phyloP scores from a whole-genome alignment of 2,797 vertebrate genomes.

The Cyprinodon diabolis region DNA sequence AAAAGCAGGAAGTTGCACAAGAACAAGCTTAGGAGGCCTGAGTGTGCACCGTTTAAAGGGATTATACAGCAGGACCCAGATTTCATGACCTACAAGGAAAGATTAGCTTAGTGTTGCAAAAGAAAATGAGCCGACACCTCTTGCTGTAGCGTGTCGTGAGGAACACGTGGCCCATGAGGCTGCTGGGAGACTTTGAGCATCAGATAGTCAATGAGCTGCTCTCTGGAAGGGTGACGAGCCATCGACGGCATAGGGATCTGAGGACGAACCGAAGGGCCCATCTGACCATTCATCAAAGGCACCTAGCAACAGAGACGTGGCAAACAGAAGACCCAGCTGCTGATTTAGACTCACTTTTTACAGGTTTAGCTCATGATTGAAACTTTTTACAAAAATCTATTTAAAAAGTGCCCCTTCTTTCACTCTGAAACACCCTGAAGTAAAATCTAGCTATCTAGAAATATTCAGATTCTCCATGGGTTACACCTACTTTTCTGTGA shows the following conservation, averaged over 20 bases:
- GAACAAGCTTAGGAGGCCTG: too few species aligned
- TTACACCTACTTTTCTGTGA: conserved; percentile 87
- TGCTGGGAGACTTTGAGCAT: conserved; percentile 96
- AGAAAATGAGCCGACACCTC: conserved; percentile 78
- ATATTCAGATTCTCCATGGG: neutral
- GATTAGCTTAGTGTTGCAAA: neutral
- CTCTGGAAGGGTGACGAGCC: conserved; percentile 93
- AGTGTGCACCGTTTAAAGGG: too few species aligned
- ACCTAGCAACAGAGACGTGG: conserved; percentile 75
- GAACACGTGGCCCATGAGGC: conserved; percentile 82
- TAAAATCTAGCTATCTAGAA: neutral
- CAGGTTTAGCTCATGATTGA: neutral
- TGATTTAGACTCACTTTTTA: neutral
- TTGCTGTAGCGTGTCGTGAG: conserved; percentile 86
- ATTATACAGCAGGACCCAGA: too few species aligned
- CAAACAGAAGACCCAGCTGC: neutral
- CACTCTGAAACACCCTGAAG: too few species aligned
- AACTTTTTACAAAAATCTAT: neutral
- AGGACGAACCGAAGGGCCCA: conserved; percentile 86
- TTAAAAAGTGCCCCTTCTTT: too few species aligned
- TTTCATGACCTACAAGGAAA: too few species aligned
- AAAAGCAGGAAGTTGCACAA: too few species aligned
- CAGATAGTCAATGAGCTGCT: conserved; percentile 96
- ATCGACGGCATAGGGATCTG: conserved; percentile 86
- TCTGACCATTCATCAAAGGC: conserved; percentile 96